Percentiles rank a stretch among this genome's conserved stretches.
Conservation (phyloP, 2,113 vertebrate genomes). For the Crotalus horridus region DNA sequence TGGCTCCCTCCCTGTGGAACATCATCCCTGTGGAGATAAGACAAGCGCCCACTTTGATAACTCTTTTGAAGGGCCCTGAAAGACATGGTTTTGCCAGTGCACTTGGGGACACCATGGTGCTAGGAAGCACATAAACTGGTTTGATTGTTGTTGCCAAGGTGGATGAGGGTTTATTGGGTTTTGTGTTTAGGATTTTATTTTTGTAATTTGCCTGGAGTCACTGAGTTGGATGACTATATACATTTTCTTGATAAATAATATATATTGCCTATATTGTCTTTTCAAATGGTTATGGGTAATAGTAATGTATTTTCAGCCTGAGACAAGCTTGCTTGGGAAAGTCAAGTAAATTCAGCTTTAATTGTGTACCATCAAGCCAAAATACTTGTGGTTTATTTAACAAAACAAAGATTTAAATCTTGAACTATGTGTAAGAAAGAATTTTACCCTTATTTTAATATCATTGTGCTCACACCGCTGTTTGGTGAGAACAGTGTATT, state of each 20-base stretch:
- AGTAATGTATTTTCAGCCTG: not conserved
- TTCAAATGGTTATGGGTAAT: not conserved
- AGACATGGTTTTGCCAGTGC: too few species aligned
- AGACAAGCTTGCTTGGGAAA: not conserved
- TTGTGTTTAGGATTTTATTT: too few species aligned
- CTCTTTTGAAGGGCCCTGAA: too few species aligned
- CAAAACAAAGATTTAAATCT: not conserved
- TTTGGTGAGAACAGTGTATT: constrained; percentile 5
- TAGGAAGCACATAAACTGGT: too few species aligned
- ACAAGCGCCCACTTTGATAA: too few species aligned
- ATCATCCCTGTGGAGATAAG: too few species aligned
- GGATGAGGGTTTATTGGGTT: too few species aligned
- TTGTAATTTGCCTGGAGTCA: too few species aligned
- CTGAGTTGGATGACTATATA: too few species aligned
- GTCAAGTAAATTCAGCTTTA: not conserved
- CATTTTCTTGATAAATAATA: not conserved
- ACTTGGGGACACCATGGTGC: too few species aligned
- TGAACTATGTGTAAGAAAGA: not conserved
- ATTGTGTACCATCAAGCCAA: not conserved
- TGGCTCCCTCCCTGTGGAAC: too few species aligned
- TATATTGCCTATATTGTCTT: not conserved
- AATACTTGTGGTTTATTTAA: not conserved
- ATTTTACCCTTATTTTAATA: not conserved
- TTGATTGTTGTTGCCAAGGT: too few species aligned
- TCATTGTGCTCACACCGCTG: not conserved